Conservation (phyloP, 1,140 invertebrate species). For the Lepidurus arcticus region DNA sequence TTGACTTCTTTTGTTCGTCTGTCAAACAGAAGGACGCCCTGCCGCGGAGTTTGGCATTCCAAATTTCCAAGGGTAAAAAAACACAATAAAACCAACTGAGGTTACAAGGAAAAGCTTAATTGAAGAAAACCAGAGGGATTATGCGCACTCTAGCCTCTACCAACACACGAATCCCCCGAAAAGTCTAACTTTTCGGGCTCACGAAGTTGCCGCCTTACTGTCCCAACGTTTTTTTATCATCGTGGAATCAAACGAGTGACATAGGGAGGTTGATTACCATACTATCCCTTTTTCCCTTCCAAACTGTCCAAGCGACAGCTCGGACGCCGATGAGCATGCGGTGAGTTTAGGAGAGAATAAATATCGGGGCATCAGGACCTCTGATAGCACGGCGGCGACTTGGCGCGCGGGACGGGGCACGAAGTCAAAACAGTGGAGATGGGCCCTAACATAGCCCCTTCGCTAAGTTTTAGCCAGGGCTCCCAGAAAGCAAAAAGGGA, state of each 20-base stretch:
- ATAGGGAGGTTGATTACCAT: neutral
- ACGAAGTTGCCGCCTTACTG: neutral
- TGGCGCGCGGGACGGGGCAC: neutral
- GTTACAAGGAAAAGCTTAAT: neutral
- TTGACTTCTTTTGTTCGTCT: slow-evolving; percentile 14
- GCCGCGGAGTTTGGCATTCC: slow-evolving; percentile 7
- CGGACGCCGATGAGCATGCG: slow-evolving; percentile 16
- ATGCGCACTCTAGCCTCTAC: neutral
- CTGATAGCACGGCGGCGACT: neutral
- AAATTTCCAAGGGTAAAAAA: neutral
- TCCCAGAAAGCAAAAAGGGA: neutral
- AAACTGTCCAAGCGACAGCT: neutral
- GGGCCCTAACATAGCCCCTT: neutral
- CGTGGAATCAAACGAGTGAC: neutral
- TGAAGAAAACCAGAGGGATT: neutral
- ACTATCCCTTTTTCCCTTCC: neutral
- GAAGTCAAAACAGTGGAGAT: neutral
- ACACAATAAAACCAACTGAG: neutral
- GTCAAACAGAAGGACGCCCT: slow-evolving; percentile 17
- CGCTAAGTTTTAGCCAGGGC: neutral
- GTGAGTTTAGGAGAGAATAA: slow-evolving; percentile 7
- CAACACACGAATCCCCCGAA: neutral
- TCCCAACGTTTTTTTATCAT: neutral
- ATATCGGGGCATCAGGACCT: neutral
- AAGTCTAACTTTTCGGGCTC: neutral